These are phyloP conservation scores for Globodera rostochiensis DNA, from an alignment of 1,140 invertebrate species.

Conservation along the genomic window DNA sequence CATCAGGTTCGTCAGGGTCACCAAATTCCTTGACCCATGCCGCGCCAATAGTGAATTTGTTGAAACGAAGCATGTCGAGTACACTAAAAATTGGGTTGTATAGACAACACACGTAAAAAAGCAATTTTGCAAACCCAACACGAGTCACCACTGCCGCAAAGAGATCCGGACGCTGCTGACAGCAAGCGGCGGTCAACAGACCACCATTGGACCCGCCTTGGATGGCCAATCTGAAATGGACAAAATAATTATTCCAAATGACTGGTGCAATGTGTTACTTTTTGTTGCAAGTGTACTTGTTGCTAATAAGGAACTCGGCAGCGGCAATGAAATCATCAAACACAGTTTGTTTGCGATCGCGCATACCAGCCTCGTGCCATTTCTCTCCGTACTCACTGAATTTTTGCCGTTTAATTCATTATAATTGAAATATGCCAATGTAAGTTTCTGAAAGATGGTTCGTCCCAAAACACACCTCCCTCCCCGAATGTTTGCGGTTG, in stretches of 20 bases:
- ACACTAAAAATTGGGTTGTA: slow-evolving; percentile 73
- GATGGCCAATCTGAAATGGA: slow-evolving; percentile 73
- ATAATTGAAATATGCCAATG: too few species aligned
- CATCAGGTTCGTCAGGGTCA: slow-evolving; percentile 80
- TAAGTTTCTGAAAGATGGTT: too few species aligned
- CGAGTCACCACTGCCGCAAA: slow-evolving; percentile 86
- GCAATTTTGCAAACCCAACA: slow-evolving; percentile 77
- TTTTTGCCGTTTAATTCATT: too few species aligned
- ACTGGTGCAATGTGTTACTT: slow-evolving; percentile 66
- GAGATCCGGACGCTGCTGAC: slow-evolving; percentile 91
- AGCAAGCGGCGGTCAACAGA: slow-evolving; percentile 81
- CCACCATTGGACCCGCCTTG: slow-evolving; percentile 96
- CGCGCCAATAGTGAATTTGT: slow-evolving; percentile 96
- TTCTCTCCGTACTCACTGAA: slow-evolving; percentile 85
- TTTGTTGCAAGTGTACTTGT: slow-evolving; percentile 78
- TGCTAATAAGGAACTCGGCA: slow-evolving; percentile 82
- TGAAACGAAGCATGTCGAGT: slow-evolving; percentile 93
- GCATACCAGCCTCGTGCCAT: slow-evolving; percentile 90
- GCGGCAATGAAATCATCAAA: slow-evolving; percentile 95
- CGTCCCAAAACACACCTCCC: slow-evolving; percentile 74
- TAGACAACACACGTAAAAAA: slow-evolving; percentile 32
- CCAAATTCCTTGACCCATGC: slow-evolving; percentile 96
- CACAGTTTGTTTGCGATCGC: slow-evolving; percentile 92
- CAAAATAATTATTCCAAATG: slow-evolving; percentile 14
- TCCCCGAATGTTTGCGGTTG: slow-evolving; percentile 89